These are phyloP conservation scores for Polyodon spathula DNA, from an alignment of 2,113 vertebrate species.

Conservation along the genomic window DNA sequence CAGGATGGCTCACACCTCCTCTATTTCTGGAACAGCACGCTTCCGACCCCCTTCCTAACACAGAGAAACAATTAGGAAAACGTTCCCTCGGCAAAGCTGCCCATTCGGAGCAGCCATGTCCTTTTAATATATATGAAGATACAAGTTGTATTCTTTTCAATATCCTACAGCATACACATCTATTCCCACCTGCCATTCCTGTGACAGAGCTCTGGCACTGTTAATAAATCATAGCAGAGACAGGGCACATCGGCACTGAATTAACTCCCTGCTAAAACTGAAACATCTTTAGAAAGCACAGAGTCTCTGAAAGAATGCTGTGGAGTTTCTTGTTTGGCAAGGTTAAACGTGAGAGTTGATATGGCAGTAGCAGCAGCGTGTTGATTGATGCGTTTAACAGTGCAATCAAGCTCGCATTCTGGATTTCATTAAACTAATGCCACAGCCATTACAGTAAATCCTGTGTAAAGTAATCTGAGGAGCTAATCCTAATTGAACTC, in stretches of 20 bases:
- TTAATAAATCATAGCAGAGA: no score
- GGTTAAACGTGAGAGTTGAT: not conserved
- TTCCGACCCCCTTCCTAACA: conserved; percentile 30
- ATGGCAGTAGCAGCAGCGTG: not conserved
- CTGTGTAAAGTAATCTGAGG: conserved; percentile 1
- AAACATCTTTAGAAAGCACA: no score
- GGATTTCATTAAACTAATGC: conserved; percentile 11
- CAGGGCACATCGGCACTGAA: no score
- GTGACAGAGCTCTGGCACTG: no score
- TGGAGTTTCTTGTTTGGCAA: not conserved
- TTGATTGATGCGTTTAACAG: conserved; percentile 10
- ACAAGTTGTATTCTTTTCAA: no score
- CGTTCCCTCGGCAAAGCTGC: not conserved
- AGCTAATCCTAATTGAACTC: not conserved
- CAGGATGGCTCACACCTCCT: conserved; percentile 41
- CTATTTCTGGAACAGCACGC: conserved; percentile 35
- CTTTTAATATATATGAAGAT: no score
- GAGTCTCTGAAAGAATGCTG: not conserved
- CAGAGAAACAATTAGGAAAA: conserved; percentile 3
- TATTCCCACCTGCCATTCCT: no score
- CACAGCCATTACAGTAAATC: not conserved
- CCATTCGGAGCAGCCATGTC: no score
- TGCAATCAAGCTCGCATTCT: conserved; percentile 6
- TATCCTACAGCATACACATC: no score
- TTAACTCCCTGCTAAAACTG: no score